Evolutionary conservation across 2,113 vertebrate genomes (phyloP), one percentile per base, ranked within the genome.

Genomic region (Orientallactaga bullata): DNA sequence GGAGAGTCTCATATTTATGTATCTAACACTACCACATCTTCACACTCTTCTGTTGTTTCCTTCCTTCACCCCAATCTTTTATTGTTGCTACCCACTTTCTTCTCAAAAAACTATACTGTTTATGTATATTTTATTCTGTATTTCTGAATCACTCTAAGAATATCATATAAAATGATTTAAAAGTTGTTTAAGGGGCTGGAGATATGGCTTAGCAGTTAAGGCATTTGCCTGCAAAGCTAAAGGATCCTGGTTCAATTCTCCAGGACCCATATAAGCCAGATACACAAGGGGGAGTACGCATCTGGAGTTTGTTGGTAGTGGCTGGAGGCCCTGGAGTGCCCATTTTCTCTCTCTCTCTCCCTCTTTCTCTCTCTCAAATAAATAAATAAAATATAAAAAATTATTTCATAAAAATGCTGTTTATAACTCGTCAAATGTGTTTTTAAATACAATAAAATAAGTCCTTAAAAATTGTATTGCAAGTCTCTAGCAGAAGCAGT

Each of bases 381-480:
- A n/a, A n/a, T n/a, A n/a, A n/a, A n/a, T n/a, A n/a, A n/a, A n/a
- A n/a, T n/a, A 30, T 30, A 65, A 12, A 4, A 82, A 42, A 17
- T 87, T 58, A n/a, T n/a, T n/a, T n/a, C n/a, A n/a, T n/a, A n/a
- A n/a, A 71, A 26, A 63, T 79, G 47, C 79, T 92, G 61, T 79
- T 91, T 88, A 18, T 58, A 66, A 58, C 8, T n/a, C 61, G 81
- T 94, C 80, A 83, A 85, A 28, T 51, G 65, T 79, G 37, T 83
- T 95, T 86, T n/a, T 35, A 91, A 94, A 85, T 21, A 91, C 28
- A 68, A 55, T 39, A 21, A 73, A 83, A 88, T 82, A 84, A 68
- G 26, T 76, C 47, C 16, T 88, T 83, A 86, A 85, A 66, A 86
- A 95, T 78, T 80, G 26, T 92, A 90, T 86, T 42, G 23, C 2